A percentile compares a stretch with the other conserved stretches of the same genome.
These are phyloP conservation scores for Perca schrenkii DNA, from an alignment of 2,113 vertebrate genomes.

Conservation along the genomic window DNA sequence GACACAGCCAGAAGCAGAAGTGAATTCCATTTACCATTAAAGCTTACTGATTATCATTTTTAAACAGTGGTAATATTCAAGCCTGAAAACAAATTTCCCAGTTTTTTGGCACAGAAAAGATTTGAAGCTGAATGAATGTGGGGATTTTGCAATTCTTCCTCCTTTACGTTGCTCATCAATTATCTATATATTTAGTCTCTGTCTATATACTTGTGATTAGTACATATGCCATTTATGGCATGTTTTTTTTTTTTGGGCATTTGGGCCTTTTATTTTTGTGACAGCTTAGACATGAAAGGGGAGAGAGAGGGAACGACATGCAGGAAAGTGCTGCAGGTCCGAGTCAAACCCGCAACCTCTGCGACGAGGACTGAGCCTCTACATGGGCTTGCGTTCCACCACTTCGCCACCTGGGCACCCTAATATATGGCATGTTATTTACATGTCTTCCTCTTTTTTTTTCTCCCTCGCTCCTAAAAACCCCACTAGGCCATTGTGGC, in stretches of 20 bases:
- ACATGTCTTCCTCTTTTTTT: background rate
- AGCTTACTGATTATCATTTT: background rate
- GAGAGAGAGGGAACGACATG: no score
- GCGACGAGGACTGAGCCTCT: no score
- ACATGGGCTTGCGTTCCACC: no score
- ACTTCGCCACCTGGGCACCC: no score
- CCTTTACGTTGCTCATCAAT: background rate
- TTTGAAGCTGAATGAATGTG: background rate
- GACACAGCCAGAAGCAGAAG: background rate
- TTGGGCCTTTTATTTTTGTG: no score
- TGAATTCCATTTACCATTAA: background rate
- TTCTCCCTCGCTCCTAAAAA: constrained; percentile 18
- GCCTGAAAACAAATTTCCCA: background rate
- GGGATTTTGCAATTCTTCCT: background rate
- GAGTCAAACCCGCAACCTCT: no score
- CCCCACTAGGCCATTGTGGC: constrained; percentile 19
- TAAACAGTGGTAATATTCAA: background rate
- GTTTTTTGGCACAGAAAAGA: background rate
- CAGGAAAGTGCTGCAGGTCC: no score
- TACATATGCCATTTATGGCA: no score
- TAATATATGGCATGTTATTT: background rate
- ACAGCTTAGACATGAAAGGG: no score
- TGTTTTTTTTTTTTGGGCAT: no score
- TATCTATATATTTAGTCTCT: background rate
- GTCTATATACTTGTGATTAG: background rate